Conservation (phyloP, 2,113 vertebrate genomes). For the Polypterus bichir region DNA sequence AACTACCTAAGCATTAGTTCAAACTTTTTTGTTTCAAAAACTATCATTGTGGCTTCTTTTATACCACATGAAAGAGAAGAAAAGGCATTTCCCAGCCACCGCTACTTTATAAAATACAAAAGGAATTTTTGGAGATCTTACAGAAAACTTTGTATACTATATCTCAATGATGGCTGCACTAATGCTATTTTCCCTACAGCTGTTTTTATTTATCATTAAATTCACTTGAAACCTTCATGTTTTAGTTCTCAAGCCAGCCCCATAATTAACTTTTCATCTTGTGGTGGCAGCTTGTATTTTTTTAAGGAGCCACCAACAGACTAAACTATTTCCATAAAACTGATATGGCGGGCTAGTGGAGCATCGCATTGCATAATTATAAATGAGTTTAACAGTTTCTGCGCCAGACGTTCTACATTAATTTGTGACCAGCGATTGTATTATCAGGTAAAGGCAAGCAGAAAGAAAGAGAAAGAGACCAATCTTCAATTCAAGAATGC, state of each 20-base stretch:
- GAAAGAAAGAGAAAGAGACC: too few relatives aligned
- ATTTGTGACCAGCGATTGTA: too few relatives aligned
- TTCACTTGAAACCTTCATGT: conserved; percentile 51
- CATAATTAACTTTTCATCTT: conserved; percentile 69
- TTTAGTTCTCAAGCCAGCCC: conserved; percentile 64
- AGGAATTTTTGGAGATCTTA: conserved; percentile 38
- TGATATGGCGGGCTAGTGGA: conserved; percentile 7
- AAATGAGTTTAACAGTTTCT: conserved; percentile 40
- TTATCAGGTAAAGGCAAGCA: too few relatives aligned
- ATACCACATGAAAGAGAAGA: conserved; percentile 50
- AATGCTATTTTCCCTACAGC: conserved; percentile 48
- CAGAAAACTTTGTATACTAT: conserved; percentile 44
- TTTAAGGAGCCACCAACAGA: conserved; percentile 48
- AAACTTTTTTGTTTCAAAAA: not conserved
- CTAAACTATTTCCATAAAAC: conserved; percentile 35
- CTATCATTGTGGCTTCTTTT: conserved; percentile 16
- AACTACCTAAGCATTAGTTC: not conserved
- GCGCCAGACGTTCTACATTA: conserved; percentile 8
- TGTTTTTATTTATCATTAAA: conserved; percentile 68
- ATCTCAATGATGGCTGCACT: conserved; percentile 32
- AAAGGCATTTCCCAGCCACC: not conserved
- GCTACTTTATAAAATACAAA: conserved; percentile 19
- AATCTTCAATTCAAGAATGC: too few relatives aligned
- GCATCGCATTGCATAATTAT: conserved; percentile 24
- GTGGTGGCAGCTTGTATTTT: conserved; percentile 41